Conservation (phyloP, 1,140 invertebrate species). For the Zaprionus africanus region DNA sequence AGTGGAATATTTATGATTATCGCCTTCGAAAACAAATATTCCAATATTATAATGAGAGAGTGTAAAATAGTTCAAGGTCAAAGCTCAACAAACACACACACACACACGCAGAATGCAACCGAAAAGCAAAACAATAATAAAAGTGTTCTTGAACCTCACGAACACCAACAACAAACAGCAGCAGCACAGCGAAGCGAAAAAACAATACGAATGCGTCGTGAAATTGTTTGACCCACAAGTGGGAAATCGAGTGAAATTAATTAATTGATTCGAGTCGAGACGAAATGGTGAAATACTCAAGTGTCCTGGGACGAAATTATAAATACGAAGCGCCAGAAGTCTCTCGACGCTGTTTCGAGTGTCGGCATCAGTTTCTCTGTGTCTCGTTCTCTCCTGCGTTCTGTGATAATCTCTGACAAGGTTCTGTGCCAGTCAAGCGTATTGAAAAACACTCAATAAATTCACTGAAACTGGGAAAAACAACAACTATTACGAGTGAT, state of each 20-base stretch:
- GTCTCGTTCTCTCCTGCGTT: background rate
- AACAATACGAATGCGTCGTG: slow-evolving; percentile 6
- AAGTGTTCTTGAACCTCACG: slow-evolving; percentile 47
- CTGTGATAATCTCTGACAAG: slow-evolving; percentile 44
- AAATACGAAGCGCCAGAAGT: background rate
- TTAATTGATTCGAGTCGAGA: slow-evolving; percentile 49
- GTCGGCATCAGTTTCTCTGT: slow-evolving; percentile 21
- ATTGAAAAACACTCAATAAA: slow-evolving; percentile 23
- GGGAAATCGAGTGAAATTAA: slow-evolving; percentile 46
- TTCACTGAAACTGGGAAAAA: slow-evolving; percentile 38
- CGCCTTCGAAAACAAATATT: slow-evolving; percentile 44
- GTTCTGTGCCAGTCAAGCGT: slow-evolving; percentile 23
- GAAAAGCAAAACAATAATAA: slow-evolving; percentile 48
- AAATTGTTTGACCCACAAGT: slow-evolving; percentile 15
- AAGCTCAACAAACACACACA: slow-evolving; percentile 16
- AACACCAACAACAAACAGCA: background rate
- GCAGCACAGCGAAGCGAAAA: background rate
- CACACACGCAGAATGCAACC: slow-evolving; percentile 34
- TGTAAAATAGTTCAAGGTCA: slow-evolving; percentile 73
- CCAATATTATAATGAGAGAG: slow-evolving; percentile 22
- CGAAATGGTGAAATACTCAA: slow-evolving; percentile 20
- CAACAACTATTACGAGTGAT: slow-evolving; percentile 19
- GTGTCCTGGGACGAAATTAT: slow-evolving; percentile 1
- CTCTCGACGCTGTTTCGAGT: slow-evolving; percentile 16
- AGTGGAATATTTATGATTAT: slow-evolving; percentile 63